A percentile compares a stretch with the other conserved stretches of the same genome.
phyloP scores from a whole-genome alignment of 2,797 vertebrate species.

The Lithobates pipiens region DNA sequence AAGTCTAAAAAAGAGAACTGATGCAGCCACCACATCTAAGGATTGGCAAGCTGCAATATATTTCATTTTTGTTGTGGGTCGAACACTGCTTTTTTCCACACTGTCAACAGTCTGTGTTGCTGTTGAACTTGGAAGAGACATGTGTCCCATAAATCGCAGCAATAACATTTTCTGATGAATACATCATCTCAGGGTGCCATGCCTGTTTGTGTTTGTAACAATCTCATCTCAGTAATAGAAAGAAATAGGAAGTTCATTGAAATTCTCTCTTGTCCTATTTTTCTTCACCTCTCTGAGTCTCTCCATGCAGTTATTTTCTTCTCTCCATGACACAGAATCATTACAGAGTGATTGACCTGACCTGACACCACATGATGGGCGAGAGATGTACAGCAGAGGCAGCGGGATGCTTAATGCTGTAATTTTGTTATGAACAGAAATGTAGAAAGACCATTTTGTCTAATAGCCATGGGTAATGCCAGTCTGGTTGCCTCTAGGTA shows the following conservation, averaged over 20 bases:
- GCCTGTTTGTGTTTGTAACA: conserved; percentile 33
- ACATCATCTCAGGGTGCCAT: conserved; percentile 1
- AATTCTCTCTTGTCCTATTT: conserved; percentile 42
- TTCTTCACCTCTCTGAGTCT: conserved; percentile 18
- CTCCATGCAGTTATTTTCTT: conserved; percentile 18
- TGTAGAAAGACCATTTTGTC: neutral
- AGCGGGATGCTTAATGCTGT: conserved; percentile 20
- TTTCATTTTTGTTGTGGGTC: too few relatives aligned
- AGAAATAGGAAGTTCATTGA: conserved; percentile 11
- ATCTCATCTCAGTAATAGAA: conserved; percentile 12
- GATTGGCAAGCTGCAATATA: too few relatives aligned
- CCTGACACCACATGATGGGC: conserved; percentile 11
- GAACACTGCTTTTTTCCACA: too few relatives aligned
- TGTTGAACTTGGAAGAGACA: neutral
- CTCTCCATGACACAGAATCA: conserved; percentile 31
- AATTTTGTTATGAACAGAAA: conserved; percentile 7
- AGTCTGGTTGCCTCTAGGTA: neutral
- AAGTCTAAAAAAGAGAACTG: too few relatives aligned
- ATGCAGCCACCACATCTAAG: too few relatives aligned
- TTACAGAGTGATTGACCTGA: conserved; percentile 49
- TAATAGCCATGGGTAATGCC: conserved; percentile 14
- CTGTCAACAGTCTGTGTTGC: neutral
- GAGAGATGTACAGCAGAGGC: conserved; percentile 6
- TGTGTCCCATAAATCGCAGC: neutral
- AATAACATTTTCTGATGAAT: conserved; percentile 5